Conservation (phyloP, 2,113 vertebrate genomes). For the Cervus canadensis region DNA sequence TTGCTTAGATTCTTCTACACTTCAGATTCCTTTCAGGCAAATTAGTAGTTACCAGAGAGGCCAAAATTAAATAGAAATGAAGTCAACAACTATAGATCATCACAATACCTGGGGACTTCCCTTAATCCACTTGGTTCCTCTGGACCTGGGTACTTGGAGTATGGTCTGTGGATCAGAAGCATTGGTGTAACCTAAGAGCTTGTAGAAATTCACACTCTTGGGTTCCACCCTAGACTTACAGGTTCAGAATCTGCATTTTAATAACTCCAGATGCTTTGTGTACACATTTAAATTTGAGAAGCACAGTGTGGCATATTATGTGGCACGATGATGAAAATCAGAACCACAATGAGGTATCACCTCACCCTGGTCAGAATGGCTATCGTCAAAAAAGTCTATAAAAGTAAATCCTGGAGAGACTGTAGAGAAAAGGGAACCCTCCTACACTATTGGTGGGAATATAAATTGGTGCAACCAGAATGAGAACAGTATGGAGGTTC, state of each 20-base stretch:
- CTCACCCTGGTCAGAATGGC: not conserved
- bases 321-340: not conserved
- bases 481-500: not conserved
- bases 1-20: not conserved
- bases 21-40: not conserved
- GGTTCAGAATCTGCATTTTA: not conserved
- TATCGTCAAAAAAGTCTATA: not conserved
- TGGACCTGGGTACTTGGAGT: not conserved
- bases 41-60: not conserved
- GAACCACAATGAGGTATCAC: not conserved
- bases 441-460: not conserved
- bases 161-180: not conserved
- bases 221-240: not conserved
- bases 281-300: not conserved
- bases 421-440: not conserved
- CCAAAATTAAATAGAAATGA: not conserved
- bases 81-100: not conserved
- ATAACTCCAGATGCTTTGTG: not conserved
- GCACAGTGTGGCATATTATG: no score
- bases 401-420: not conserved
- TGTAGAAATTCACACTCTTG: not conserved
- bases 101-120: not conserved
- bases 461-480: not conserved
- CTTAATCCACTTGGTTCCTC: not conserved
- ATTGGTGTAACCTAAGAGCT: not conserved